These are phyloP conservation scores for Xerus rutilus DNA, from an alignment of 2,797 vertebrate genomes.

Conservation along the genomic window DNA sequence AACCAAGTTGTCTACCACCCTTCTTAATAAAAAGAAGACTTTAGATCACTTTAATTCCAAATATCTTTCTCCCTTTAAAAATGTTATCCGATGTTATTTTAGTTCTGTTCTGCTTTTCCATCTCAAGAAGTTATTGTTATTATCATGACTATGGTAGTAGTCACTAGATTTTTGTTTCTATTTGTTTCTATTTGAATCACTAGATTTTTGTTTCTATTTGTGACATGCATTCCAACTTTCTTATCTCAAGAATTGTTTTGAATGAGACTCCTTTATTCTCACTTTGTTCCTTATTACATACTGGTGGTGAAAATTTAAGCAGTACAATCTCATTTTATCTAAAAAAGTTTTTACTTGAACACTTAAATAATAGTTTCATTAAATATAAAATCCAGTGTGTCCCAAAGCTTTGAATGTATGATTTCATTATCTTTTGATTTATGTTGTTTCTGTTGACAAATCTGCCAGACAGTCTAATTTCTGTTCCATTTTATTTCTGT, in stretches of 20 bases:
- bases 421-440: not conserved
- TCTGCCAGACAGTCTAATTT: not conserved
- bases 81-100: not conserved
- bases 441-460: not conserved
- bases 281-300: not conserved
- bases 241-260: not conserved
- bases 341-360: not conserved
- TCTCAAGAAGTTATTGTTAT: not conserved
- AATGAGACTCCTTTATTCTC: not conserved
- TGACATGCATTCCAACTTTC: not conserved
- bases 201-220: not conserved
- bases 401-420: not conserved
- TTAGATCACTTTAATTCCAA: slow-evolving; percentile 8
- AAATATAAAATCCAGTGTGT: not conserved
- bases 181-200: too few species aligned
- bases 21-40: not conserved
- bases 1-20: not conserved
- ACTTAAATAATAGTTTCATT: not conserved
- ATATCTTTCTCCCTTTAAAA: not conserved
- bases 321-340: not conserved
- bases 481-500: not conserved
- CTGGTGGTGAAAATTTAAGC: not conserved
- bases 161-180: not conserved
- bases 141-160: not conserved
- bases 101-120: not conserved